These are phyloP conservation scores for Pogonocichla stellata DNA, from an alignment of 2,113 vertebrate genomes.

Conservation along the genomic window DNA sequence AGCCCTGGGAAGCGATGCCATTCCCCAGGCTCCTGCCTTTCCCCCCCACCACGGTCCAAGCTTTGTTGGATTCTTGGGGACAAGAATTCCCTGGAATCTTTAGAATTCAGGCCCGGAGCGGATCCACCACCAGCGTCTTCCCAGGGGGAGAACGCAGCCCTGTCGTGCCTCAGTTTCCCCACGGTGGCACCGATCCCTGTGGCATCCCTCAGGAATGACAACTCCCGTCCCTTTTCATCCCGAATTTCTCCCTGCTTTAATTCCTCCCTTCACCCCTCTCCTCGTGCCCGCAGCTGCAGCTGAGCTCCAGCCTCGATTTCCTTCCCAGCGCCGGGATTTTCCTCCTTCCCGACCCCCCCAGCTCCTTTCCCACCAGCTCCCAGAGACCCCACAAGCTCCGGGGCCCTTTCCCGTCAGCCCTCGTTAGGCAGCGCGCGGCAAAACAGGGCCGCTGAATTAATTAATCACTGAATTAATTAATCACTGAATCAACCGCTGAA, in stretches of 20 bases:
- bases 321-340: rapidly evolving
- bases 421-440: not conserved
- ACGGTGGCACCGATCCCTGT: rapidly evolving
- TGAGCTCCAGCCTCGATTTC: not conserved
- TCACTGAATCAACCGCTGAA: not conserved
- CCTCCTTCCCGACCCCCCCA: not conserved
- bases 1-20: rapidly evolving
- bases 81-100: not conserved
- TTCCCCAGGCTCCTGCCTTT: not conserved
- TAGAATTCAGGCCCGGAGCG: not conserved
- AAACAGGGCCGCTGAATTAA: not conserved
- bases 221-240: not conserved
- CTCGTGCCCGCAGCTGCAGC: rapidly evolving
- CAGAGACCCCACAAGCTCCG: not conserved
- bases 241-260: not conserved
- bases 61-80: not conserved
- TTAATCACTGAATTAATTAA: not conserved
- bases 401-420: not conserved
- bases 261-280: not conserved
- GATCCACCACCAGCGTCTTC: not conserved
- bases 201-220: rapidly evolving
- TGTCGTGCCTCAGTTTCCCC: not conserved
- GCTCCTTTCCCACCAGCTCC: not conserved
- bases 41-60: rapidly evolving
- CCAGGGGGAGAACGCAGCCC: not conserved